Base-by-base conservation (phyloP, 2,888 invertebrate species). In the Luffia ferchaultella region DNA sequence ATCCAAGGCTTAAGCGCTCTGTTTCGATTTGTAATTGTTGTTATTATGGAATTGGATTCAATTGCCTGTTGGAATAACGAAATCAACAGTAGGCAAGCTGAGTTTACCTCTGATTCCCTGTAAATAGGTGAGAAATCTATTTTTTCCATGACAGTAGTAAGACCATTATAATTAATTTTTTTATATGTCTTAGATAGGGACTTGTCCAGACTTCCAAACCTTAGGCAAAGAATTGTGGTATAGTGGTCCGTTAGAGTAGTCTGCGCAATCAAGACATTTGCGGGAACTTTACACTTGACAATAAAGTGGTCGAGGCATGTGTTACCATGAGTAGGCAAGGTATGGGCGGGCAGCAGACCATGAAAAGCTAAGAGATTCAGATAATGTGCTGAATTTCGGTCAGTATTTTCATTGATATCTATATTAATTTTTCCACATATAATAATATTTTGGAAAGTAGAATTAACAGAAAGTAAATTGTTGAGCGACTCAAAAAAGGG, bases 251-350 rank as follows among this genome's bases (percentile, higher is more conserved):
- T 46, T 15, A 46, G 20, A 2, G 46, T 46, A 5, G 46, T 20
- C 2, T 46, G 5, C 16, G 46, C 7, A 15, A 46, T 16, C 2
- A 46, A 16, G 3, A 30, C 20, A 20, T n/a, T 46, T 3, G 20
- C 20, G 12, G 2, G 19, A 30, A 17, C 2, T 16, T 46, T 46
- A 20, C 20, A 20, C 30, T 46, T 46, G 16, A 46, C 30, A 19
- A 20, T 46, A 16, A 46, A 15, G 20, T 46, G 46, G 20, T 46
- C 46, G 20, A 46, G 30, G 30, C 46, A 46, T n/a, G 46, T 20
- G 9, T 3, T 5, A 18, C 20, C 46, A 46, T 20, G 30, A 9
- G 45, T 45, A 17, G 45, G 45, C 12, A 45, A 18, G n/a, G 2
- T 9, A n/a, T 45, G 45, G 3, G 45, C 45, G 12, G 45, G 45